phyloP scores from a whole-genome alignment of 1,140 invertebrate species.

The Yoshiicerus persimilis region DNA sequence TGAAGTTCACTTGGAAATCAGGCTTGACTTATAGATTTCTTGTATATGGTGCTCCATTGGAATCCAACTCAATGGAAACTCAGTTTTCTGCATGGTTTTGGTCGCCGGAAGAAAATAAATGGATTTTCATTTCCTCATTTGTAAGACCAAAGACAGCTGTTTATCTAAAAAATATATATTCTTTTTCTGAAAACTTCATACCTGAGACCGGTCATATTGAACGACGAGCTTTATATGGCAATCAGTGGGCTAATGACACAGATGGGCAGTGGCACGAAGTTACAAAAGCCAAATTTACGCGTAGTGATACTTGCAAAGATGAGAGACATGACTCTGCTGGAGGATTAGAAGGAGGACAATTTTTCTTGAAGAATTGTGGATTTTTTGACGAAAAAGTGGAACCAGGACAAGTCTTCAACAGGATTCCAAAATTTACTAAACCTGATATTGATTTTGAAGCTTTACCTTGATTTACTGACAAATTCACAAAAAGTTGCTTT shows the following conservation, averaged over 20 bases:
- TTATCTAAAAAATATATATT: slow-evolving; percentile 21
- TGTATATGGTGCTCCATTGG: background rate
- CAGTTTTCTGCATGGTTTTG: slow-evolving; percentile 44
- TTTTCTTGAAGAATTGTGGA: slow-evolving; percentile 40
- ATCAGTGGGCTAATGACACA: slow-evolving; percentile 35
- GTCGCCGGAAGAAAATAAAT: slow-evolving; percentile 49
- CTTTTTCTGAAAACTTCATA: slow-evolving; percentile 44
- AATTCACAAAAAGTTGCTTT: no score
- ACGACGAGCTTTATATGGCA: slow-evolving; percentile 27
- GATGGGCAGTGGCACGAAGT: slow-evolving; percentile 38
- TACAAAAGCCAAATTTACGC: slow-evolving; percentile 32
- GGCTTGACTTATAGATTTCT: slow-evolving; percentile 31
- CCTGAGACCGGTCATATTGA: slow-evolving; percentile 36
- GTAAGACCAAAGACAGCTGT: slow-evolving; percentile 33
- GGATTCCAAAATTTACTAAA: background rate
- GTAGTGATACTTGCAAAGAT: slow-evolving; percentile 4
- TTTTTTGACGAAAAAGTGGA: slow-evolving; percentile 30
- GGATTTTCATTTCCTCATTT: slow-evolving; percentile 37
- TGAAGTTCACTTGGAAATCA: slow-evolving; percentile 36
- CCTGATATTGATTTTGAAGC: slow-evolving; percentile 28
- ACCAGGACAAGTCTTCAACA: slow-evolving; percentile 9
- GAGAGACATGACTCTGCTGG: slow-evolving; percentile 29
- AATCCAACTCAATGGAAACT: slow-evolving; percentile 6
- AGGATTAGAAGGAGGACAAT: background rate
- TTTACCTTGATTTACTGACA: slow-evolving; percentile 30